Base-by-base conservation (phyloP, 2,888 invertebrate genomes). In the Liposcelis brunnea region DNA sequence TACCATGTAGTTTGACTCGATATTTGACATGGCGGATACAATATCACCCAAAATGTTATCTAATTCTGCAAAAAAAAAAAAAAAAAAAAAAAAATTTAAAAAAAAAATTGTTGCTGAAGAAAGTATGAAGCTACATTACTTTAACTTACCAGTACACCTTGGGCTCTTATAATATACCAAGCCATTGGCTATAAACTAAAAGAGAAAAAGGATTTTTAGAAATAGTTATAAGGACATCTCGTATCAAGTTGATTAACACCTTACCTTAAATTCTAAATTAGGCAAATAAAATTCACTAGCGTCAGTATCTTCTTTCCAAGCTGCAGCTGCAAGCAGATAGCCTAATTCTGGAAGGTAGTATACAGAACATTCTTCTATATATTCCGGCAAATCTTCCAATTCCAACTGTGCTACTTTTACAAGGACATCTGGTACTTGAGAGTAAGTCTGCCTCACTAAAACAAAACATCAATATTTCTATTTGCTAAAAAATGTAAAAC, bases 31-130 rank as follows among this genome's bases (percentile, higher is more conserved):
- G 57, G 81, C 80, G 10, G 77, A 71, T 55, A 80, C 74, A 32
- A 81, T 75, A 62, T 89, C 83, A 32, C 89, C 89, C 48, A 87
- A 67, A 52, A 75, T 66, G 48, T 68, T 63, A 60, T 91, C 89
- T 54, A 90, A 58, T 58, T 85, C 84, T 75, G 59, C 52, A 59
- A 56, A 52, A 47, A 49, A 31, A 14, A 19, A 46, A 2, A 31
- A 18, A 21, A 11, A 31, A 21, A 26, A 26, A 6, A 6, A 26
- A 26, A 26, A 8, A 6, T 26, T 26, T 26, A 6, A 26, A 8
- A 26, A 26, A 7, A 2, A 26, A 26, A 26, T 26, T 26, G 8
- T 26, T 26, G 26, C 26, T 8, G 26, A 4, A n/a, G n/a, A 16
- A 10, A 8, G 10, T 19, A 47, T 45, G 42, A 31, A n/a, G n/a